Conservation (phyloP, 2,113 vertebrate species). For the Andinoacara biseriatus region DNA sequence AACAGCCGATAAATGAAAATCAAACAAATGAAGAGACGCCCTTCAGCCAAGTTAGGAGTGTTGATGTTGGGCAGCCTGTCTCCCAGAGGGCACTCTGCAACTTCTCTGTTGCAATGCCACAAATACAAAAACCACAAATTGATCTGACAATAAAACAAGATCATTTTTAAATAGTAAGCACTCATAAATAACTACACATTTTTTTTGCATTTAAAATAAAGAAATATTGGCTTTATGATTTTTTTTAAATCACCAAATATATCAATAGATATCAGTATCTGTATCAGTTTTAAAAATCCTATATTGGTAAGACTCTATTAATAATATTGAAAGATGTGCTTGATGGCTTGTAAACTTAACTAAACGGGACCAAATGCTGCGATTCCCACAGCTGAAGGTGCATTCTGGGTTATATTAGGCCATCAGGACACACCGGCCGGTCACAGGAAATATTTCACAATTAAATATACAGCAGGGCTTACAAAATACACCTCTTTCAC, state of each 20-base stretch:
- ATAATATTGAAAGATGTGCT: neutral
- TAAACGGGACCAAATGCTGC: neutral
- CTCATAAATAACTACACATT: neutral
- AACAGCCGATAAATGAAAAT: neutral
- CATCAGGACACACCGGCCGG: constrained; percentile 48
- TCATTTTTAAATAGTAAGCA: too few species aligned
- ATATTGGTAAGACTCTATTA: neutral
- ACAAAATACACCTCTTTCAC: constrained; percentile 80
- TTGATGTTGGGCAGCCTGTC: neutral
- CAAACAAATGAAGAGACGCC: neutral
- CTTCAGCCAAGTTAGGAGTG: neutral
- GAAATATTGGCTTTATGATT: neutral
- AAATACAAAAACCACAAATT: neutral
- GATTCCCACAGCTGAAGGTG: constrained; percentile 35
- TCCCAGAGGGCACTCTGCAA: neutral
- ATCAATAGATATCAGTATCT: neutral
- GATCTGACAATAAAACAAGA: too few species aligned
- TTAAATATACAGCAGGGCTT: constrained; percentile 74
- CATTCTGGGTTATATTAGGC: constrained; percentile 36
- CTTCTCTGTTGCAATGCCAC: too few species aligned
- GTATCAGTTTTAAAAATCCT: neutral
- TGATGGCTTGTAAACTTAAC: neutral
- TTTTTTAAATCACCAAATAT: neutral
- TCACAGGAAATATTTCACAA: constrained; percentile 72
- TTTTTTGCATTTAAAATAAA: neutral